These are phyloP conservation scores for Dromiciops gliroides DNA, from an alignment of 2,113 vertebrate genomes.

Conservation along the genomic window DNA sequence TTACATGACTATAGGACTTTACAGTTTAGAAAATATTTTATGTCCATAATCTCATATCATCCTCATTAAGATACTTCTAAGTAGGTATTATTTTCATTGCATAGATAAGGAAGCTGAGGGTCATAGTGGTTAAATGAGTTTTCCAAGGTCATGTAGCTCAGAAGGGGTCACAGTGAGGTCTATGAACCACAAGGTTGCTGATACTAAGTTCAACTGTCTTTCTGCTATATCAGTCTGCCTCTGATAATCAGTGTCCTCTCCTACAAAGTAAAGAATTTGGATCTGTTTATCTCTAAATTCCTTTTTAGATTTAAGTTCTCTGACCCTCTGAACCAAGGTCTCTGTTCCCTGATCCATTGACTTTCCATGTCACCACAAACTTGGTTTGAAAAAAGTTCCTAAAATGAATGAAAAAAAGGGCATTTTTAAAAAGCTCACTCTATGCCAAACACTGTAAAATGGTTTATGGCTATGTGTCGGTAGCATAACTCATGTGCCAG, in stretches of 20 bases:
- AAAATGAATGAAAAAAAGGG: not conserved
- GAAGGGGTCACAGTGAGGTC: not conserved
- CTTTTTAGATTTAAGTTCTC: not conserved
- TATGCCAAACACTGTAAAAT: not conserved
- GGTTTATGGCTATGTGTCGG: not conserved
- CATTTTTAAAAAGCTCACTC: not conserved
- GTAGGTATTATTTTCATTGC: not conserved
- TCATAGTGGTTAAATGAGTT: not conserved
- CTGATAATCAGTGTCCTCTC: not conserved
- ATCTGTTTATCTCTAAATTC: not conserved
- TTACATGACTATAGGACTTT: not conserved
- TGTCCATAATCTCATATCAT: not conserved
- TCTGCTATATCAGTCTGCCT: not conserved
- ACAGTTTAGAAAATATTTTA: not conserved
- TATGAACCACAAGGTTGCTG: not conserved
- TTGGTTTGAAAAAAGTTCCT: not conserved
- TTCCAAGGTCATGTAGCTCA: not conserved
- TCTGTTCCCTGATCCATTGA: not conserved
- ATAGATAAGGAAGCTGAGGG: not conserved
- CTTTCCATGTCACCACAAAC: not conserved
- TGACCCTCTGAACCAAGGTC: not conserved
- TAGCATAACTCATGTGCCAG: not conserved
- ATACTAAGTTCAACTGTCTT: not conserved
- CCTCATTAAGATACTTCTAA: not conserved
- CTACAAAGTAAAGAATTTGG: not conserved